A percentile compares a stretch with the other conserved stretches of the same genome.
Evolutionary conservation across 2,797 vertebrate species (phyloP).

Genomic region (Neosilurus mollespiculum): DNA sequence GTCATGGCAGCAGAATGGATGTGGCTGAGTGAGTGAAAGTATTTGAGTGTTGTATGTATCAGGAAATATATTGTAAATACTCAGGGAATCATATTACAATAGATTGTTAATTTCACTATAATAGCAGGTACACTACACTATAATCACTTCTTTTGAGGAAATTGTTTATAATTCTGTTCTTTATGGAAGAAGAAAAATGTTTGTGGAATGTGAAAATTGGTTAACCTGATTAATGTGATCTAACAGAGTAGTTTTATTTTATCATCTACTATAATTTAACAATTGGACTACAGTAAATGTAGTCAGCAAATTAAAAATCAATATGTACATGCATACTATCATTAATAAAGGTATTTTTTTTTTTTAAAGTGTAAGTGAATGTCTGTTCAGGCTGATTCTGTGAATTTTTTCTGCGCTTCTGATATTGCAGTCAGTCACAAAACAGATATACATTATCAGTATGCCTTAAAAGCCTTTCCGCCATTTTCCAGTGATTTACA

Average conservation of each 20-base stretch:
- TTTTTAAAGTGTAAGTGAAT: too few relatives aligned
- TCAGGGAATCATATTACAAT: slow-evolving; percentile 33
- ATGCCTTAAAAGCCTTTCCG: not conserved
- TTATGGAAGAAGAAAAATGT: not conserved
- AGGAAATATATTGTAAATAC: slow-evolving; percentile 15
- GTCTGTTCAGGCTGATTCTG: not conserved
- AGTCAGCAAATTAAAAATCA: slow-evolving; percentile 10
- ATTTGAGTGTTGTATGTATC: slow-evolving; percentile 4
- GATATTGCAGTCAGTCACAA: slow-evolving; percentile 6
- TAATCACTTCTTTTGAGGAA: slow-evolving; percentile 23
- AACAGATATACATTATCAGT: too few relatives aligned
- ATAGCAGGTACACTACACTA: slow-evolving; percentile 18
- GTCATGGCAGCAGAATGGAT: too few relatives aligned
- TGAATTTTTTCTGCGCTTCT: not conserved
- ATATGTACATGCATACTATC: slow-evolving; percentile 6
- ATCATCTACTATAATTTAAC: slow-evolving; percentile 11
- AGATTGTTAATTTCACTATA: not conserved
- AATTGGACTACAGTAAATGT: not conserved
- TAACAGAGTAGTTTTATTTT: not conserved
- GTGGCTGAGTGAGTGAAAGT: not conserved
- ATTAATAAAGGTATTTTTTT: slow-evolving; percentile 13
- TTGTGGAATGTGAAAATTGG: slow-evolving; percentile 12
- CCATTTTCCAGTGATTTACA: slow-evolving; percentile 14
- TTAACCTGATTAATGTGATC: slow-evolving; percentile 11
- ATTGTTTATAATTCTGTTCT: slow-evolving; percentile 7